These are phyloP conservation scores for Borostomias antarcticus DNA, from an alignment of 2,797 vertebrate species.

Conservation along the genomic window DNA sequence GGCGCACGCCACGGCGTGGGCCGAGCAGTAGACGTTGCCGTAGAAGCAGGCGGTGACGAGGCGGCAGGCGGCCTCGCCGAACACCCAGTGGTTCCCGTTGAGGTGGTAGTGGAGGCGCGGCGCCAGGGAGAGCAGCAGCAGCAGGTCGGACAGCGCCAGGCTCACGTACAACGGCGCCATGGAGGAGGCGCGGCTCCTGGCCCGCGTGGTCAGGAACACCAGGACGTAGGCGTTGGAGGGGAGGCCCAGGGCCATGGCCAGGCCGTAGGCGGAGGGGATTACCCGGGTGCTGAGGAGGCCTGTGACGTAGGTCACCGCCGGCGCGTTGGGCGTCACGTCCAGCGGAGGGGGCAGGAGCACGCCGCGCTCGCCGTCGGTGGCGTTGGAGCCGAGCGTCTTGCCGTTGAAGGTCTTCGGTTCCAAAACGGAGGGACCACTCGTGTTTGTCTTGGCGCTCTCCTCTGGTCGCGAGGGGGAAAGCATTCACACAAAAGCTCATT, in stretches of 20 bases:
- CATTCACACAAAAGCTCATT: no score
- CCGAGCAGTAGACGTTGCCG: conserved; percentile 91
- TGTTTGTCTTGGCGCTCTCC: conserved; percentile 2
- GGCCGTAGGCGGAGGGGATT: conserved; percentile 79
- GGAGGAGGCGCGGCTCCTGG: conserved; percentile 73
- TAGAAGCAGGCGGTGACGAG: conserved; percentile 83
- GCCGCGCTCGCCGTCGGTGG: no score
- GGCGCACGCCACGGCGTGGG: conserved; percentile 83
- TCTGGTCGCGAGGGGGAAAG: not conserved
- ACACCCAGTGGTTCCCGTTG: conserved; percentile 86
- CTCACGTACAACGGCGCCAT: conserved; percentile 83
- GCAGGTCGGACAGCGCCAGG: conserved; percentile 83
- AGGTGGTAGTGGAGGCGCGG: conserved; percentile 84
- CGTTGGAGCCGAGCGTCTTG: not conserved
- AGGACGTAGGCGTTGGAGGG: conserved; percentile 84
- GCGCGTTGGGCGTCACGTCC: conserved; percentile 36
- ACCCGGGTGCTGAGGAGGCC: conserved; percentile 82
- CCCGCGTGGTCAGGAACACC: conserved; percentile 77
- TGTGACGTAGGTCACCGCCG: conserved; percentile 68
- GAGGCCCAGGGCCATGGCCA: conserved; percentile 82
- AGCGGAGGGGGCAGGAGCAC: conserved; percentile 30
- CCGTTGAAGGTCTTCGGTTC: conserved; percentile 60
- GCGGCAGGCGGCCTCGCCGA: conserved; percentile 84
- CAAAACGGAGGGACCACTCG: not conserved
- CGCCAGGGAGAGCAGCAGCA: conserved; percentile 84